Conservation (phyloP, 2,888 invertebrate species). For the Strigamia maritima region DNA sequence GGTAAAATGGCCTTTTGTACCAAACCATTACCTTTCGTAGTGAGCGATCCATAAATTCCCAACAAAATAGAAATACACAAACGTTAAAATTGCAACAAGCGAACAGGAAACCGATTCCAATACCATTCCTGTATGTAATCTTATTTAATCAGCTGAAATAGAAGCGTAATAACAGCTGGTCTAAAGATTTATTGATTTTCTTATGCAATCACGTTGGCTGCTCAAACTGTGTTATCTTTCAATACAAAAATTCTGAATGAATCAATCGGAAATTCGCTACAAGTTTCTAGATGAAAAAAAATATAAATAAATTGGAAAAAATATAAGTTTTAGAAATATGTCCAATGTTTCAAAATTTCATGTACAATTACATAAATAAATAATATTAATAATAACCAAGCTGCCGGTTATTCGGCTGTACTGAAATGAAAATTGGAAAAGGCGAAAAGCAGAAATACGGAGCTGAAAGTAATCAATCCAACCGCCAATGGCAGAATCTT, state of each 20-base stretch:
- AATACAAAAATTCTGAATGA: background rate
- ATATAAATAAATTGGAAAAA: background rate
- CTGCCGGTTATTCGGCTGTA: background rate
- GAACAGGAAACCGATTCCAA: background rate
- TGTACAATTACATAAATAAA: background rate
- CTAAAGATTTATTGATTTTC: conserved; percentile 25
- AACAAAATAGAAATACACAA: background rate
- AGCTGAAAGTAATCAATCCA: background rate
- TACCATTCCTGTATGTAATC: background rate
- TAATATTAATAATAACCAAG: background rate
- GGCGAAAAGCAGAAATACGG: background rate
- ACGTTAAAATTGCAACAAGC: background rate
- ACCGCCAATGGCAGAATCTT: background rate
- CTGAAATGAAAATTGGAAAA: background rate
- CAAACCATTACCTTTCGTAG: background rate
- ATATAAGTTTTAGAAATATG: background rate
- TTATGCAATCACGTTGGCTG: background rate
- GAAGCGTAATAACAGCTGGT: conserved; percentile 3
- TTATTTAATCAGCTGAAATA: conserved; percentile 21
- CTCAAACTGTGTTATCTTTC: background rate
- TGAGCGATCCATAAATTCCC: conserved; percentile 6
- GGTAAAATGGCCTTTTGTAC: background rate
- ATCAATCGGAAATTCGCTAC: background rate
- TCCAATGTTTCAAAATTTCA: background rate
- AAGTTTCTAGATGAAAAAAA: background rate